Evolutionary conservation across 2,113 vertebrate genomes (phyloP).

Genomic region (Rhipidura dahli): DNA sequence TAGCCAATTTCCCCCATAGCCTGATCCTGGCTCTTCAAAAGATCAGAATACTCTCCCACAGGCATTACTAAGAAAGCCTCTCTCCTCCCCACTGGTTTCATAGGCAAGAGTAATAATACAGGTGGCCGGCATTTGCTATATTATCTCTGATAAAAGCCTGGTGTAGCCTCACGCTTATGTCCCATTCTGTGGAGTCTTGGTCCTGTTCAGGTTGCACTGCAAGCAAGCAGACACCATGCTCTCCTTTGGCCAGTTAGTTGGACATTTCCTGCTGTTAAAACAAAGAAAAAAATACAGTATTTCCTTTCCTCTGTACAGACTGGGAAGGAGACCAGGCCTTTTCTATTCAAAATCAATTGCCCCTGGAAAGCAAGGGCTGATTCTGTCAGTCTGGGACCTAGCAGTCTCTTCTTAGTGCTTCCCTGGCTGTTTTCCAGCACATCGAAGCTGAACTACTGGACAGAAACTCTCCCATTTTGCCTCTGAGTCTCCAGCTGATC

Average conservation of each 20-base stretch:
- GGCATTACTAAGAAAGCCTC: background rate
- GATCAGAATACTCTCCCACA: background rate
- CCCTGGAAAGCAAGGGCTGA: background rate
- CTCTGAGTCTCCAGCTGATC: background rate
- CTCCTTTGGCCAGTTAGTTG: background rate
- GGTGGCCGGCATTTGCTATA: background rate
- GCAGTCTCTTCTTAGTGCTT: background rate
- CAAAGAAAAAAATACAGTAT: background rate
- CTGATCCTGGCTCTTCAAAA: background rate
- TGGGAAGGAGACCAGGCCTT: background rate
- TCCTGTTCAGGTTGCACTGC: background rate
- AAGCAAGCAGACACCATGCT: background rate
- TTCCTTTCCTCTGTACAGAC: background rate
- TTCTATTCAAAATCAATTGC: slow-evolving; percentile 6
- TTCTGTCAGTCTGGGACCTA: background rate
- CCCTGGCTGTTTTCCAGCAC: background rate
- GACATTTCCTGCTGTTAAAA: background rate
- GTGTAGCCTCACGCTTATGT: background rate
- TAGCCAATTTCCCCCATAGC: background rate
- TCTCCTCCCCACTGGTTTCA: background rate
- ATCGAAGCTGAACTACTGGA: background rate
- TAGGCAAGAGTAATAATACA: background rate
- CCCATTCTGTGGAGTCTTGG: background rate
- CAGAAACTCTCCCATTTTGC: background rate
- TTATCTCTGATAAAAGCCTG: background rate